Conservation (phyloP, 1,140 invertebrate species). For the Penaeus vannamei region DNA sequence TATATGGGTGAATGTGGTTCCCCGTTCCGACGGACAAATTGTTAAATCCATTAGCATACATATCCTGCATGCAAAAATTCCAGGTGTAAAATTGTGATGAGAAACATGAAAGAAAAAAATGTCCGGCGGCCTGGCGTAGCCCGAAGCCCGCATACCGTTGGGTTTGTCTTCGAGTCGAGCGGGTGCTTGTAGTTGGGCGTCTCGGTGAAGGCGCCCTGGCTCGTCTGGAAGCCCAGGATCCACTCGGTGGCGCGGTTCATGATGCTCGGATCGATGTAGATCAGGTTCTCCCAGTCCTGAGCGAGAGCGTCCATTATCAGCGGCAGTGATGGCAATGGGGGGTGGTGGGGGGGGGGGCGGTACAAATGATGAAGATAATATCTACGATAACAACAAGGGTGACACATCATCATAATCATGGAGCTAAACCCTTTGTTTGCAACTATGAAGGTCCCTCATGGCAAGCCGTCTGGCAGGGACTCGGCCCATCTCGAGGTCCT, state of each 20-base stretch:
- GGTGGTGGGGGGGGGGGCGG: neutral
- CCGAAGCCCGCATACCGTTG: constrained; percentile 60
- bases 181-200: constrained; percentile 69
- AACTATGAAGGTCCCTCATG: too few relatives aligned
- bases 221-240: constrained; percentile 72
- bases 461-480: too few relatives aligned
- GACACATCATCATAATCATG: too few relatives aligned
- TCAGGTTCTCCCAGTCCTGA: constrained; percentile 75
- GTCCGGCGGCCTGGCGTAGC: too few relatives aligned
- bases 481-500: too few relatives aligned
- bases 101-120: neutral
- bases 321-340: too few relatives aligned
- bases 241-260: constrained; percentile 71
- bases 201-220: constrained; percentile 73
- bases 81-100: neutral
- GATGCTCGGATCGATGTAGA: constrained; percentile 73
- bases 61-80: neutral
- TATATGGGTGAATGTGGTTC: too few relatives aligned
- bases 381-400: neutral
- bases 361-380: neutral
- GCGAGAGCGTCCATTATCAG: neutral
- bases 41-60: neutral
- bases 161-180: constrained; percentile 69
- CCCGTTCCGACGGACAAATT: too few relatives aligned
- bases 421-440: too few relatives aligned